phyloP scores from a whole-genome alignment of 2,113 vertebrate species.

The Fregetta grallaria region DNA sequence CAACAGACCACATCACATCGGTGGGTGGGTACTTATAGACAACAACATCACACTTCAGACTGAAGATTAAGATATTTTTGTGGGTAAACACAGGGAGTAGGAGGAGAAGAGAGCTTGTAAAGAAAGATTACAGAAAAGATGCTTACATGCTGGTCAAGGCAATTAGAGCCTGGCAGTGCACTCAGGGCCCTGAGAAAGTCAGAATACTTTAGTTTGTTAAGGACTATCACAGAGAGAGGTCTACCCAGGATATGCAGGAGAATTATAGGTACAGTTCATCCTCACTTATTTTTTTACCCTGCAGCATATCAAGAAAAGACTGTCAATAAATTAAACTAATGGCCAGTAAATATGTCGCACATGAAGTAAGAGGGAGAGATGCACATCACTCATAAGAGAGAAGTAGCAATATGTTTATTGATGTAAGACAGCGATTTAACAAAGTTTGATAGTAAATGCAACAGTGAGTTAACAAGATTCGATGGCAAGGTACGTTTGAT shows the following conservation, averaged over 20 bases:
- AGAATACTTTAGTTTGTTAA: neutral
- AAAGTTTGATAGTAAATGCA: too few relatives aligned
- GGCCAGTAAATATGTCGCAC: neutral
- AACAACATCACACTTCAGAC: neutral
- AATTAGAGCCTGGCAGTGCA: neutral
- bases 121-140: neutral
- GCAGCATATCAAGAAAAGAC: neutral
- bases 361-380: too few relatives aligned
- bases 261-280: neutral
- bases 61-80: neutral
- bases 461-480: too few relatives aligned
- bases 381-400: too few relatives aligned
- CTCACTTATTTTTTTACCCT: neutral
- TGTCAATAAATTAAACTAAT: neutral
- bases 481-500: too few relatives aligned
- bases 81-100: neutral
- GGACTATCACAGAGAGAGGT: neutral
- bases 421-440: too few relatives aligned
- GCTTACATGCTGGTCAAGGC: neutral
- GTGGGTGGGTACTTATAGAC: neutral
- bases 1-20: rapidly evolving
- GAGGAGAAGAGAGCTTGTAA: neutral
- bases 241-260: neutral
- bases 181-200: neutral
- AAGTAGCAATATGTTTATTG: too few relatives aligned